Evolutionary conservation across 2,113 vertebrate species (phyloP).

Genomic region (Sciurus niger): DNA sequence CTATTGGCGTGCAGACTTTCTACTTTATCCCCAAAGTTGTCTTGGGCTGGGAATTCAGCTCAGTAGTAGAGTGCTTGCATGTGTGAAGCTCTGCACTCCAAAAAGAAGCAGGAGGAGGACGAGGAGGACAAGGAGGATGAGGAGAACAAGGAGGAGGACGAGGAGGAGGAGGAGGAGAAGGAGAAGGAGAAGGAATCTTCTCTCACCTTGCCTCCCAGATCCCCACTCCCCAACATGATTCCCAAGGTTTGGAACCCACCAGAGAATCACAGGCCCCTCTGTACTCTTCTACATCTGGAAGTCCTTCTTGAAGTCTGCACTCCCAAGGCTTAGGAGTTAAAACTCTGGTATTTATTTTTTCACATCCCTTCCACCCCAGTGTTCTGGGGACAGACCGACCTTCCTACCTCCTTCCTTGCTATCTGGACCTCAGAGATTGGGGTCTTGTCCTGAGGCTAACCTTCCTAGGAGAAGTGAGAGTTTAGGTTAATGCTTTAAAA

Average conservation of each 20-base stretch:
- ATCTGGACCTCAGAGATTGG: not conserved
- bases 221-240: not conserved
- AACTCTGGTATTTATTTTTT: not conserved
- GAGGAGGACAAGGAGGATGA: too few species aligned
- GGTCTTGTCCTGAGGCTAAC: not conserved
- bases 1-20: not conserved
- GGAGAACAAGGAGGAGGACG: too few species aligned
- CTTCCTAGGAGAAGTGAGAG: not conserved
- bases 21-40: not conserved
- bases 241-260: not conserved
- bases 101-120: too few species aligned
- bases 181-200: not conserved
- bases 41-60: not conserved
- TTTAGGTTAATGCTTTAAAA: constrained; percentile 58
- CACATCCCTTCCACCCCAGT: not conserved
- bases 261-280: not conserved
- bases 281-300: not conserved
- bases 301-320: not conserved
- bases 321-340: not conserved
- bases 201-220: not conserved
- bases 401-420: not conserved
- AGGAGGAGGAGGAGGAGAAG: too few species aligned
- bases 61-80: too few species aligned
- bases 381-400: not conserved
- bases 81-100: not conserved